phyloP scores from a whole-genome alignment of 2,797 vertebrate genomes.

The Muscicapa striata region DNA sequence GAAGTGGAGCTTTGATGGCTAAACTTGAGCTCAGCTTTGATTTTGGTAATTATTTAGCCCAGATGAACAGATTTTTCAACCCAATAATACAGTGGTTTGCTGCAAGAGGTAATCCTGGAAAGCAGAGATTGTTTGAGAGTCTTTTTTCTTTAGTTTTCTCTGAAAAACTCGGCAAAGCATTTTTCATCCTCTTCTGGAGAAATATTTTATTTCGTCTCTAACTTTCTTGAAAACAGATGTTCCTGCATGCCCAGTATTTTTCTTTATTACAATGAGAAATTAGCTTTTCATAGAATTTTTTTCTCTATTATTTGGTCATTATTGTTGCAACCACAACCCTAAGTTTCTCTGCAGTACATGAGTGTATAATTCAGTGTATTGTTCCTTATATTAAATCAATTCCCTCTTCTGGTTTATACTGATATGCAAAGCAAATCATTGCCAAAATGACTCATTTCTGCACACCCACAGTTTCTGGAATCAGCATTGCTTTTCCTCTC shows the following conservation, averaged over 20 bases:
- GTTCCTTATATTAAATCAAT: conserved; percentile 22
- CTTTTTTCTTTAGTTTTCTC: neutral
- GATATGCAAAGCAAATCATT: neutral
- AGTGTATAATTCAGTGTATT: conserved; percentile 1
- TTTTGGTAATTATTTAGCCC: neutral
- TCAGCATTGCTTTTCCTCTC: neutral
- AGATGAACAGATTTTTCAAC: neutral
- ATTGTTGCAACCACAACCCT: neutral
- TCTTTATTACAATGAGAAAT: conserved; percentile 5
- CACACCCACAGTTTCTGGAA: neutral
- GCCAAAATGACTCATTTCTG: neutral
- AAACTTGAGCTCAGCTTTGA: neutral
- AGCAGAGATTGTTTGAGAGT: neutral
- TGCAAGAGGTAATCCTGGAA: neutral
- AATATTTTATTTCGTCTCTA: neutral
- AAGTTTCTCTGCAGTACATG: neutral
- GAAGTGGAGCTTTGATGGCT: neutral
- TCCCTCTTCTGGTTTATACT: conserved; percentile 11
- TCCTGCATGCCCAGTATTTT: neutral
- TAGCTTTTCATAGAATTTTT: neutral
- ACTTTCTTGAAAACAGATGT: conserved; percentile 5
- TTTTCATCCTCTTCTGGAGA: neutral
- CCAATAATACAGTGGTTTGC: neutral
- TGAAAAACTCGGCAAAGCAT: neutral
- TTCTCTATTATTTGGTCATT: conserved; percentile 3